Evolutionary conservation across 1,140 invertebrate species (phyloP).

Genomic region (Hylyphantes graminicola): DNA sequence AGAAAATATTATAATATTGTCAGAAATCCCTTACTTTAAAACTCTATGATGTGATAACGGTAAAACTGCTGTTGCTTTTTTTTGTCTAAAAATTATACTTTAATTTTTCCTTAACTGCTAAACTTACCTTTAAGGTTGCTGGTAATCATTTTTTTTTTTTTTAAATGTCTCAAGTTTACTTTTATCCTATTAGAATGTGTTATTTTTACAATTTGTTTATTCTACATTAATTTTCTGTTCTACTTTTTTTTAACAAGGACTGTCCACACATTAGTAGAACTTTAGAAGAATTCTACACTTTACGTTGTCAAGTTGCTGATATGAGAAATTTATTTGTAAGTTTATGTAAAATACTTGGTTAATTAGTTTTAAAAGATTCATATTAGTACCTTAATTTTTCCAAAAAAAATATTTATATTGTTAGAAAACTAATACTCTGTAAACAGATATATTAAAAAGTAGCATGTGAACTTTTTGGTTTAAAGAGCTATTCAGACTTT

Average conservation of each 20-base stretch:
- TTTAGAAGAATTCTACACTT: slow-evolving; percentile 95
- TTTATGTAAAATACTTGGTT: slow-evolving; percentile 32
- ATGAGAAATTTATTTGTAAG: slow-evolving; percentile 89
- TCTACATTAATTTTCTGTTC: neutral
- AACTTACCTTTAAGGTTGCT: too few relatives aligned
- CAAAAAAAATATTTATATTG: neutral
- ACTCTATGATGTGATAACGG: too few relatives aligned
- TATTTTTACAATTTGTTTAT: neutral
- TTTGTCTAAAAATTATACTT: too few relatives aligned
- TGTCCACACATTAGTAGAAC: slow-evolving; percentile 94
- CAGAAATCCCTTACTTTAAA: too few relatives aligned
- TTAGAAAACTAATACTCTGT: neutral
- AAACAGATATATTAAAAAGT: too few relatives aligned
- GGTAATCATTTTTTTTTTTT: too few relatives aligned
- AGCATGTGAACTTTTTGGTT: too few relatives aligned
- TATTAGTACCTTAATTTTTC: neutral
- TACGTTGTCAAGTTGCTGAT: slow-evolving; percentile 93
- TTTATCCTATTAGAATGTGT: neutral
- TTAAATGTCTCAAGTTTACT: too few relatives aligned
- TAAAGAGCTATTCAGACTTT: too few relatives aligned
- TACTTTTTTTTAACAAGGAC: slow-evolving; percentile 74
- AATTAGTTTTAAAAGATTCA: neutral
- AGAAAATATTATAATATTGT: too few relatives aligned
- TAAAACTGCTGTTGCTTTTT: too few relatives aligned
- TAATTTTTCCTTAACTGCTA: too few relatives aligned